phyloP scores from a whole-genome alignment of 2,888 invertebrate species.

The Zeuzera pyrina region DNA sequence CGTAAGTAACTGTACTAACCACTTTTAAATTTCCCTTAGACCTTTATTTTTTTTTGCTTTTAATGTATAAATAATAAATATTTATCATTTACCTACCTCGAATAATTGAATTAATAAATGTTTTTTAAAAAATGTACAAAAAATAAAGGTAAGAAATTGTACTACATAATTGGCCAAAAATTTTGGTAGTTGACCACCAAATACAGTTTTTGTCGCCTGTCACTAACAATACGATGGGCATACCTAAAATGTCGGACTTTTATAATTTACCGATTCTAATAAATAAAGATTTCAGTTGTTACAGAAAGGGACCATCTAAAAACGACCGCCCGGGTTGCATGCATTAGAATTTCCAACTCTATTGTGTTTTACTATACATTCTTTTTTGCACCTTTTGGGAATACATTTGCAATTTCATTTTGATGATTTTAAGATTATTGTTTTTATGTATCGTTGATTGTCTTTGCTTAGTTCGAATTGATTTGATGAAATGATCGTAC shows the following conservation, averaged over 20 bases:
- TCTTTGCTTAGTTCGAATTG: background rate
- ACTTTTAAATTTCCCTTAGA: too few species aligned
- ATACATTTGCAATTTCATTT: slow-evolving; percentile 58
- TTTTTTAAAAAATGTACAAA: too few species aligned
- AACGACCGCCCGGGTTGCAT: slow-evolving; percentile 66
- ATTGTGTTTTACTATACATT: slow-evolving; percentile 65
- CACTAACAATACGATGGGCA: slow-evolving; percentile 46
- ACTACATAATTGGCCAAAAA: too few species aligned
- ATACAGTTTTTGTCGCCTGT: slow-evolving; percentile 37
- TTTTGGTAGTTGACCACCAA: too few species aligned
- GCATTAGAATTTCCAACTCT: slow-evolving; percentile 58
- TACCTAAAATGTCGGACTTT: slow-evolving; percentile 54
- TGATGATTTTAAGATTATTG: slow-evolving; percentile 16
- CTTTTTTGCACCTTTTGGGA: slow-evolving; percentile 62
- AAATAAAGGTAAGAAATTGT: too few species aligned
- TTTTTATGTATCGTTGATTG: slow-evolving; percentile 8
- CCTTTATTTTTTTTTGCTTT: too few species aligned
- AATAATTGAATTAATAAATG: too few species aligned
- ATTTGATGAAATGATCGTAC: background rate
- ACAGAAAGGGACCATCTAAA: slow-evolving; percentile 46
- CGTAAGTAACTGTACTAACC: too few species aligned
- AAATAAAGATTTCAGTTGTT: slow-evolving; percentile 68
- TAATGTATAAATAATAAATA: too few species aligned
- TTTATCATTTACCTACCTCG: too few species aligned
- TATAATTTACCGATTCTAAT: slow-evolving; percentile 67